Base-by-base conservation (phyloP, 1,140 invertebrate species). In the Riptortus pedestris region DNA sequence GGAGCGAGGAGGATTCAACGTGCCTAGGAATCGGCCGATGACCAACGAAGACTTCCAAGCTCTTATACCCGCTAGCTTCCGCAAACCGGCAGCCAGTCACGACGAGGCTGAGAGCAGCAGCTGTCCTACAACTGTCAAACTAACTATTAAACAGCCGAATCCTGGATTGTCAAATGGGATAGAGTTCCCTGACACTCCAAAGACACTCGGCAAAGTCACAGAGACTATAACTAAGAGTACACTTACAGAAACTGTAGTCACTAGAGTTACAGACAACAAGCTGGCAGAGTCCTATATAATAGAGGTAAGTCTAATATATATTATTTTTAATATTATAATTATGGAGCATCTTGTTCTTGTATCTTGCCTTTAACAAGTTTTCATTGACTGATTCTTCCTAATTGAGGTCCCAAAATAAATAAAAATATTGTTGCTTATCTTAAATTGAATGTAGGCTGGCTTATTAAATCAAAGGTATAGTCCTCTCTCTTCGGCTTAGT, bases 161-260 rank as follows among this genome's bases (percentile, higher is more conserved):
- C 67, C 71, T 22, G 67, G 73, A 26, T 67, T 65, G 57, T 79
- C 83, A 71, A 74, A 81, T 72, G 76, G 76, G 67, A 79, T 83
- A 69, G 81, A 82, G 70, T 85, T 93, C 70, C 90, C 89, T 66
- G 88, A 90, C 68, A 80, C 89, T 59, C 89, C 90, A 58, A 88
- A 84, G 62, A 81, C 85, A 64, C 80, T 90, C 70, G 91, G 91
- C 73, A 83, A 83, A 78, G 85, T 90, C 78, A 93, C 90, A 69
- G 91, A 94, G 80, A 90, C 86, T 74, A 90, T 93, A 79, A 93
- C 90, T 73, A 93, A 91, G 82, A 91, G 90, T 72, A 93, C 90
- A 62, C 87, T 92, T 77, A 93, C 91, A 69, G 91, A 94, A 80
- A 94, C 91, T 52, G 90, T 91, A 67, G 90, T 93, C 74, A 94